Conservation (phyloP, 1,140 invertebrate genomes). For the Drosophila pruinosa region DNA sequence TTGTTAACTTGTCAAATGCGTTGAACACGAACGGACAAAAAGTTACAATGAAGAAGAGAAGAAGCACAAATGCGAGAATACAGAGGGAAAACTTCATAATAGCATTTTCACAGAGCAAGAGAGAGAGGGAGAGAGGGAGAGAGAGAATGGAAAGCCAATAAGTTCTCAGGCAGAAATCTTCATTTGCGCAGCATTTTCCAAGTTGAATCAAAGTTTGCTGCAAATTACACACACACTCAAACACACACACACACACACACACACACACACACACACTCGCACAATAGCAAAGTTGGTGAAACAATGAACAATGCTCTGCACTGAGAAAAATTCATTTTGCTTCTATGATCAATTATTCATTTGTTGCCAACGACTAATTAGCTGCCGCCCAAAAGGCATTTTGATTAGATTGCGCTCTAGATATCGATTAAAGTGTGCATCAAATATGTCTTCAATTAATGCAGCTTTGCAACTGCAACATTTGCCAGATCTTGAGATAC, state of each 20-base stretch:
- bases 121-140: not conserved
- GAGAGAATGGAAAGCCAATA: slow-evolving; percentile 6
- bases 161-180: slow-evolving; percentile 6
- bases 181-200: slow-evolving; percentile 18
- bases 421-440: no score
- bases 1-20: slow-evolving; percentile 46
- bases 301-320: not conserved
- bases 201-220: slow-evolving; percentile 43
- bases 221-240: slow-evolving; percentile 5
- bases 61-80: not conserved
- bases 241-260: not conserved
- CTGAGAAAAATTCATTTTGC: not conserved
- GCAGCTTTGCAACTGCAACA: no score
- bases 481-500: no score
- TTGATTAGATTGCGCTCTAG: not conserved
- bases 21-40: slow-evolving; percentile 6
- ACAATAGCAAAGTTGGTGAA: not conserved
- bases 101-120: slow-evolving; percentile 39
- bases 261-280: not conserved
- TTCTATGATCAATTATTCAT: not conserved
- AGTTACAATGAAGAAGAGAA: no score
- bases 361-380: not conserved
- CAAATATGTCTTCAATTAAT: no score
- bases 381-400: not conserved
- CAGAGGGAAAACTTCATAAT: slow-evolving; percentile 51